Evolutionary conservation across 2,888 invertebrate species (phyloP).

Genomic region (Druceiella hillmani): DNA sequence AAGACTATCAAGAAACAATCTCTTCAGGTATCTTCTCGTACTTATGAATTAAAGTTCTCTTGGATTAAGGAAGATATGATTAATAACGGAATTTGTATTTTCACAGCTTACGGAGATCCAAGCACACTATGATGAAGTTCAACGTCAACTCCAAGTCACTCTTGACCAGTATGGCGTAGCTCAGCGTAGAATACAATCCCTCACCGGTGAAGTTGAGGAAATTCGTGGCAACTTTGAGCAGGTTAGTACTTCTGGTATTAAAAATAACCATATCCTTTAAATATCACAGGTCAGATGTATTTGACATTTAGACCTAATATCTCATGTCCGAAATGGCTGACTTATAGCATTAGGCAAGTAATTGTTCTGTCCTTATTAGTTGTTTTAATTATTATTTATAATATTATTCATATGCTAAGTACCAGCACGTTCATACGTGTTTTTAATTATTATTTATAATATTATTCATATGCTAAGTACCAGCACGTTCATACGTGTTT

Average conservation of each 20-base stretch:
- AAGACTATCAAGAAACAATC: slow-evolving; percentile 98
- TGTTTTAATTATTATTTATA: slow-evolving; percentile 2
- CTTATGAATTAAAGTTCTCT: slow-evolving; percentile 5
- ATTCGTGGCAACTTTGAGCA: slow-evolving; percentile 84
- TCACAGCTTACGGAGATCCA: slow-evolving; percentile 78
- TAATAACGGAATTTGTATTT: slow-evolving; percentile 2
- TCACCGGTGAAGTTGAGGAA: slow-evolving; percentile 95
- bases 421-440: neutral
- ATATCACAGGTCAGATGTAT: too few species aligned
- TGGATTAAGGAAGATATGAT: too few species aligned
- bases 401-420: neutral
- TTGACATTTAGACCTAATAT: too few species aligned
- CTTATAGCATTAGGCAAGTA: too few species aligned
- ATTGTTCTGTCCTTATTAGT: too few species aligned
- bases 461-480: neutral
- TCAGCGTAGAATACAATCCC: slow-evolving; percentile 83
- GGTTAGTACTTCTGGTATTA: slow-evolving; percentile 27
- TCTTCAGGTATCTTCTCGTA: slow-evolving; percentile 61
- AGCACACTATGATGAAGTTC: slow-evolving; percentile 93
- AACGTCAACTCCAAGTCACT: slow-evolving; percentile 92
- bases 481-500: neutral
- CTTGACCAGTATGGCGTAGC: slow-evolving; percentile 89
- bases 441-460: neutral
- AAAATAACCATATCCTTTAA: too few species aligned
- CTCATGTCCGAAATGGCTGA: too few species aligned